Percentiles rank a stretch among this genome's conserved stretches.
Conservation (phyloP, 2,797 vertebrate species). For the Linurgus olivaceus region DNA sequence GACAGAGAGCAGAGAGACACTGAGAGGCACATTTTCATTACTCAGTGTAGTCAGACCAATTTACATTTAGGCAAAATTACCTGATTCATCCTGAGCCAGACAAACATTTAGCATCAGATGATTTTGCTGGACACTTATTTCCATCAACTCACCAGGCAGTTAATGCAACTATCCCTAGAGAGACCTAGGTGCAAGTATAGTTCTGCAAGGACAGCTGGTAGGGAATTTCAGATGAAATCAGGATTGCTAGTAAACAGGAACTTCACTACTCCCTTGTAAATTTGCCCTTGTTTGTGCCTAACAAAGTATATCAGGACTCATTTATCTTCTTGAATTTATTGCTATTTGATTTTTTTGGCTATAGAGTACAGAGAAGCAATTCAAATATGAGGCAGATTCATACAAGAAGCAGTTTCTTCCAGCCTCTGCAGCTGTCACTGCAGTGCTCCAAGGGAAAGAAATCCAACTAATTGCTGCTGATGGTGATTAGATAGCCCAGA, state of each 20-base stretch:
- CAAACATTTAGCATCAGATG: background rate
- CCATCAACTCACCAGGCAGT: background rate
- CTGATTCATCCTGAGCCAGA: background rate
- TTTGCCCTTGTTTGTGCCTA: background rate
- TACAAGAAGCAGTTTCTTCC: background rate
- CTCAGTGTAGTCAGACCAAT: background rate
- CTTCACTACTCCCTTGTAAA: background rate
- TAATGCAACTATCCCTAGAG: background rate
- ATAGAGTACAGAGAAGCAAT: background rate
- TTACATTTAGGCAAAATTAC: background rate
- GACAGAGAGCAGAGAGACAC: background rate
- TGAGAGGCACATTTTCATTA: background rate
- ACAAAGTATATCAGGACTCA: background rate
- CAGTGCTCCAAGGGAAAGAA: background rate
- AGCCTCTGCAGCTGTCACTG: background rate
- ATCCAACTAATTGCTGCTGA: background rate
- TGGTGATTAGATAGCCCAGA: background rate
- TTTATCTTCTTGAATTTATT: background rate
- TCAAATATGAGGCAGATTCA: slow-evolving; percentile 13
- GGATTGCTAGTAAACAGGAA: background rate
- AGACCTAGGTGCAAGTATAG: background rate
- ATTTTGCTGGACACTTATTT: background rate
- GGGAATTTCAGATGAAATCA: background rate
- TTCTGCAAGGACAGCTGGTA: background rate
- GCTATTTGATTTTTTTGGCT: background rate